Conservation (phyloP, 2,113 vertebrate genomes). For the Malurus alboscapulatus region DNA sequence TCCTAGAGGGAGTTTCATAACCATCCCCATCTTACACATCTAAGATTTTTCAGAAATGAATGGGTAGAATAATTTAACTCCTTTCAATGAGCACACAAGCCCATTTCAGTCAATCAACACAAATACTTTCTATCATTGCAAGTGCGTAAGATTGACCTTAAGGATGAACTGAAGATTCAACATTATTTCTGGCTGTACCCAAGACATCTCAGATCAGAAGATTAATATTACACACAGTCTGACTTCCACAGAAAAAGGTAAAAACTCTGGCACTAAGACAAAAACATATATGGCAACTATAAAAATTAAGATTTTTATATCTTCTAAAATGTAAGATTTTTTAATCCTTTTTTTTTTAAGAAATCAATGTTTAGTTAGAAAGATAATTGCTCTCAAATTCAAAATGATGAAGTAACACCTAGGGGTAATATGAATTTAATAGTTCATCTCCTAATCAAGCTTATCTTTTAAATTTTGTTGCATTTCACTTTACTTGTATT, state of each 20-base stretch:
- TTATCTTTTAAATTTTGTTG: neutral
- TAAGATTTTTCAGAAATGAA: neutral
- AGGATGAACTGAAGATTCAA: neutral
- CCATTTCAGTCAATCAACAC: neutral
- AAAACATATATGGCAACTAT: neutral
- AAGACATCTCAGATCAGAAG: neutral
- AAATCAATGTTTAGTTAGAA: neutral
- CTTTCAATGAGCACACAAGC: neutral
- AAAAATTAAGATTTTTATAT: neutral
- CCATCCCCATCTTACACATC: neutral
- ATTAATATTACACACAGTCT: neutral
- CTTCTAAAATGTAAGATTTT: neutral
- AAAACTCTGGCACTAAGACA: neutral
- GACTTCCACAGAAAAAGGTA: neutral
- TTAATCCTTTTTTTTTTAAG: neutral
- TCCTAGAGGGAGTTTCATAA: neutral
- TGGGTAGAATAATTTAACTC: neutral
- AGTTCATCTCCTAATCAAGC: neutral
- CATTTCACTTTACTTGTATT: slow-evolving; percentile 7
- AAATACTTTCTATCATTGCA: neutral
- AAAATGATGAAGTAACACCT: neutral
- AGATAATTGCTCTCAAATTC: neutral
- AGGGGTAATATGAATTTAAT: neutral
- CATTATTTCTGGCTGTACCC: neutral
- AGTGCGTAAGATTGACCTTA: neutral